phyloP scores from a whole-genome alignment of 2,888 invertebrate genomes.

The Platycheirus albimanus region DNA sequence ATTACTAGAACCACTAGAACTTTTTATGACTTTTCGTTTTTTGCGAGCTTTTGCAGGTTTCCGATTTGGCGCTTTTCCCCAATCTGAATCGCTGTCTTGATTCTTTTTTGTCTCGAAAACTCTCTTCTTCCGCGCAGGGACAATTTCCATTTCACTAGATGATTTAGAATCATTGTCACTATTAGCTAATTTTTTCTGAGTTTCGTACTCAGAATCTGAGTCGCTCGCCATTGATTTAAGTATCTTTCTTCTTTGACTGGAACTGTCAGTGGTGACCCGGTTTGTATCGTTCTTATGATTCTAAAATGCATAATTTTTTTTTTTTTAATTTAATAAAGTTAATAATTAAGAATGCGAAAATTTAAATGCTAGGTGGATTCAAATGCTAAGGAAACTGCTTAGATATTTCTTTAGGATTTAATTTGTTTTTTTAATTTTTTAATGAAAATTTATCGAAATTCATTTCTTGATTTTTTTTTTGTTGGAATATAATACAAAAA shows the following conservation, averaged over 20 bases:
- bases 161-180: slow-evolving; percentile 71
- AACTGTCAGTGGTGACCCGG: not conserved
- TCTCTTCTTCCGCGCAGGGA: slow-evolving; percentile 79
- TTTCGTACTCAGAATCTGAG: slow-evolving; percentile 48
- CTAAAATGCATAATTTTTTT: slow-evolving; percentile 21
- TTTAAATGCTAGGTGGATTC: no score
- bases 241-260: not conserved
- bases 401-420: no score
- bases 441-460: no score
- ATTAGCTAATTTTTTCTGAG: slow-evolving; percentile 20
- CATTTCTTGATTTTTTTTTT: no score
- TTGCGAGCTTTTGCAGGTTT: slow-evolving; percentile 75
- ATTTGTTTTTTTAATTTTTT: no score
- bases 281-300: not conserved
- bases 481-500: no score
- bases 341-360: no score
- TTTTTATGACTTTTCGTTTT: slow-evolving; percentile 77
- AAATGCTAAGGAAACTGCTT: no score
- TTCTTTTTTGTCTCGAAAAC: slow-evolving; percentile 75
- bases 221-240: slow-evolving; percentile 56
- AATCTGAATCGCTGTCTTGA: slow-evolving; percentile 77
- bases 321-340: not conserved
- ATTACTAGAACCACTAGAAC: slow-evolving; percentile 76
- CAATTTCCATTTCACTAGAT: slow-evolving; percentile 80
- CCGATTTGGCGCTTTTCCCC: slow-evolving; percentile 68